Conservation (phyloP, 2,888 invertebrate species). For the Ichneumoninae sp. region DNA sequence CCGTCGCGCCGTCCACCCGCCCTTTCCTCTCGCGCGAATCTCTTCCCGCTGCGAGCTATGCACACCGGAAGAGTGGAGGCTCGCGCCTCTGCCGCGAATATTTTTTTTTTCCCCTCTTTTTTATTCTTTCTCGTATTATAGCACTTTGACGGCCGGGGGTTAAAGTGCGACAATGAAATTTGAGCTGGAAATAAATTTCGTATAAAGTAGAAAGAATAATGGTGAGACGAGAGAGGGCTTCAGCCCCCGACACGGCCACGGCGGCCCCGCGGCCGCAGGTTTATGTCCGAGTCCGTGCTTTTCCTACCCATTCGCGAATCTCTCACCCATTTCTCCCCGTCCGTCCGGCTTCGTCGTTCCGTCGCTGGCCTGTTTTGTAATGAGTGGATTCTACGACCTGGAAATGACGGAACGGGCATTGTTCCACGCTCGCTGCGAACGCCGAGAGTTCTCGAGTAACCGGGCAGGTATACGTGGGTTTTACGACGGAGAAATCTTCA, state of each 20-base stretch:
- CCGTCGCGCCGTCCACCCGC: constrained; percentile 57
- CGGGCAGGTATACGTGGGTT: constrained; percentile 36
- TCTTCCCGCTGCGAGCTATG: constrained; percentile 38
- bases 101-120: constrained; percentile 10
- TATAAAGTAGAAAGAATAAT: constrained; percentile 30
- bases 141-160: constrained; percentile 33
- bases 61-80: constrained; percentile 47
- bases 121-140: constrained; percentile 50
- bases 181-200: constrained; percentile 57
- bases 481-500: neutral
- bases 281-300: constrained; percentile 18
- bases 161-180: constrained; percentile 62
- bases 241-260: neutral
- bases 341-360: neutral
- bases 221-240: constrained; percentile 29
- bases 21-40: constrained; percentile 31
- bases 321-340: neutral
- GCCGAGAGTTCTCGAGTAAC: constrained; percentile 50
- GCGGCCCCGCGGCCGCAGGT: neutral
- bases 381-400: constrained; percentile 63
- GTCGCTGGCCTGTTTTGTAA: constrained; percentile 30
- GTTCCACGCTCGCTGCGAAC: constrained; percentile 65
- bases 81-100: constrained; percentile 42
- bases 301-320: constrained; percentile 4
- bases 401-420: constrained; percentile 73